Base-by-base conservation (phyloP, 2,797 vertebrate genomes). In the Melanotaenia pygmaea region DNA sequence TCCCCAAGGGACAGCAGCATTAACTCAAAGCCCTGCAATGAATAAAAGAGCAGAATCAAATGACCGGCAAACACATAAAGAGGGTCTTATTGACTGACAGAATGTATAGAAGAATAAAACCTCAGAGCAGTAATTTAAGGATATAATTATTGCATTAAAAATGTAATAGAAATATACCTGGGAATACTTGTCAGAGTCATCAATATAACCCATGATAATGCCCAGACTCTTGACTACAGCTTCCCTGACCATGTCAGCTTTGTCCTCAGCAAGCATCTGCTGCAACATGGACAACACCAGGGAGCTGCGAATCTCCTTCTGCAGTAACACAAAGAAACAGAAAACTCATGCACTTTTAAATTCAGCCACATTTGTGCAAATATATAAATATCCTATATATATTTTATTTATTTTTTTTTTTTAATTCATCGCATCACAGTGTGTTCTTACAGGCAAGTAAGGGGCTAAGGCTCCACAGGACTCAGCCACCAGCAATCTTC, bases 251-350 rank as follows among this genome's bases (percentile, higher is more conserved):
- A 99, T 94, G 93, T 99, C 98, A 1, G 97, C 96, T 87, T 99
- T 99, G 91, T 99, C 98, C 92, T 99, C 98, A 80, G 96, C 91
- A 57, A 99, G 92, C 98, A 99, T 99, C 91, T 99, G 98, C 90
- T 99, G 98, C 80, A 99, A 89, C 97, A 99, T 99, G 82, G 98
- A 98, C 85, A 99, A 93, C 70, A 99, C 98, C 87, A 99, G 92
- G 0, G 98, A 99, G 91, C 97, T 99, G 77, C 98, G 96, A 62
- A 99, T 99, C 93, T 99, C 98, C 88, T 98, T 99, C 98, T 99
- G 91, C 79, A 92, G 87, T 67, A 28, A 87, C 11, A 85, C 10
- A 77, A 57, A 59, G 5, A 81, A 9, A 64, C 0, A n/a, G 5
- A 62, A 32, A 60, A 7, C 22, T 37, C 0, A 53, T 40, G 40